Evolutionary conservation across 2,113 vertebrate species (phyloP), one percentile per base, ranked within the genome.

Genomic region (Clarias macrocephalus): DNA sequence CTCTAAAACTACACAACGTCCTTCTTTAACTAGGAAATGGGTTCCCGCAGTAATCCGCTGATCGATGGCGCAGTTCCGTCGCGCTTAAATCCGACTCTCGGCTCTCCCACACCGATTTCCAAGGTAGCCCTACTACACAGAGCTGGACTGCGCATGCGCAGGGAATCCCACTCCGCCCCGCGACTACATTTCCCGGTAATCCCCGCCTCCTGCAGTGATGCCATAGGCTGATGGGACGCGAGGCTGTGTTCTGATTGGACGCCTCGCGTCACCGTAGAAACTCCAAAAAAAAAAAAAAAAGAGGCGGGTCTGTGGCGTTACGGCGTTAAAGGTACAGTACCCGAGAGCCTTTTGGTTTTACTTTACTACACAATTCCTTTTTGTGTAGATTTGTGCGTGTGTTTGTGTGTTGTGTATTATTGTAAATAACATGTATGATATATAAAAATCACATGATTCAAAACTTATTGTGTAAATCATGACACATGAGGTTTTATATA

Each of bases 71-170:
- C 52, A 10, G 68, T 37, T 48, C 7, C 10, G 60, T 15, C 48
- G 75, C 30, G 16, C 63, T 56, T 62, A 48, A 80, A 80, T 63
- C 76, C 48, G 52, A 85, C 63, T 85, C 77, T 63, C 33, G n/a
- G 23, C 62, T 48, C 37, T 84, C n/a, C 7, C 63, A 86, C 70
- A 54, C 13, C 59, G 18, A 82, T 86, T 30, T 25, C 59, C 86
- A 62, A 82, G 63, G 62, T 85, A 83, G 25, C 57, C 68, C 59
- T 79, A 80, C 48, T 65, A 72, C 70, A 86, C 70, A 79, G 65
- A 23, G 23, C 70, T 11, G 37, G 37, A 88, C 87, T n/a, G 87
- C 83, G 88, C 85, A 85, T 88, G 87, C 90, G 85, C 77, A 57
- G 0, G n/a, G 3, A 30, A 79, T 33, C n/a, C 2, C 10, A 48